A percentile compares a stretch with the other conserved stretches of the same genome.
phyloP scores from a whole-genome alignment of 2,113 vertebrate species.

The Hemicordylus capensis region DNA sequence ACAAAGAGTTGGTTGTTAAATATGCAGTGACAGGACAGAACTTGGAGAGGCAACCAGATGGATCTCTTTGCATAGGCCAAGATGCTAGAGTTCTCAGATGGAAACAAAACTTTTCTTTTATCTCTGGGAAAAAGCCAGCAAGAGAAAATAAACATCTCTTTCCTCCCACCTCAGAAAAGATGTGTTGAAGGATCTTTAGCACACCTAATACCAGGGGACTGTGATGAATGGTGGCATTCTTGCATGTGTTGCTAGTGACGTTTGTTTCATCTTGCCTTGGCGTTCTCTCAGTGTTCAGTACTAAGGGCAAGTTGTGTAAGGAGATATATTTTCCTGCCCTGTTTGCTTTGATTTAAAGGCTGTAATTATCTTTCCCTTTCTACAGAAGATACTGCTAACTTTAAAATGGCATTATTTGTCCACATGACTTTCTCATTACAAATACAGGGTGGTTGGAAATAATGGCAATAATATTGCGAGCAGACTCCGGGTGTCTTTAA shows the following conservation, averaged over 20 bases:
- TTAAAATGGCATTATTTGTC: neutral
- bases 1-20: slow-evolving; percentile 53
- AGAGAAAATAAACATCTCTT: slow-evolving; percentile 29
- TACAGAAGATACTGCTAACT: neutral
- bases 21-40: slow-evolving; percentile 47
- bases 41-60: slow-evolving; percentile 33
- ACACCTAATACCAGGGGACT: slow-evolving; percentile 38
- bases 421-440: neutral
- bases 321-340: slow-evolving; percentile 43
- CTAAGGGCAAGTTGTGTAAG: slow-evolving; percentile 48
- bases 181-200: slow-evolving; percentile 44
- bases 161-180: slow-evolving; percentile 8
- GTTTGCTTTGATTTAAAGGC: slow-evolving; percentile 56
- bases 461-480: neutral
- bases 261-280: slow-evolving; percentile 58
- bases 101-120: slow-evolving; percentile 36
- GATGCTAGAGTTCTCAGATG: slow-evolving; percentile 49
- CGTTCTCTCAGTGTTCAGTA: slow-evolving; percentile 53
- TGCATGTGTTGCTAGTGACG: slow-evolving; percentile 27
- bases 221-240: slow-evolving; percentile 24
- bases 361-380: slow-evolving; percentile 36
- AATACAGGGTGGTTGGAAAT: neutral
- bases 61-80: slow-evolving; percentile 52
- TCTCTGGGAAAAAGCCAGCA: slow-evolving; percentile 25
- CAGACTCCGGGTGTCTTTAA: neutral